These are phyloP conservation scores for Hecatera dysodea DNA, from an alignment of 2,888 invertebrate species.

Conservation along the genomic window DNA sequence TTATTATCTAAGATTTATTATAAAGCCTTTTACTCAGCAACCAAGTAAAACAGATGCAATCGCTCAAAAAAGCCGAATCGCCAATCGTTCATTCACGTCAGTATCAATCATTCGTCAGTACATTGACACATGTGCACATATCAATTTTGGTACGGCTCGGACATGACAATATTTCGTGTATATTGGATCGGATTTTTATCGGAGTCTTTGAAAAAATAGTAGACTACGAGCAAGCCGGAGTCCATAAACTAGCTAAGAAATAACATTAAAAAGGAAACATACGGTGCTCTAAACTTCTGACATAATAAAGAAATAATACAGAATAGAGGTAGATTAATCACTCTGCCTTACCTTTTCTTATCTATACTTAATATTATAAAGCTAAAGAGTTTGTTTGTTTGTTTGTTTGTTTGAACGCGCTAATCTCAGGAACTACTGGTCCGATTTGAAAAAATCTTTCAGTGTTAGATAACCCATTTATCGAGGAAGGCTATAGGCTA, in stretches of 20 bases:
- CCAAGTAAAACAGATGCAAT: constrained; percentile 8
- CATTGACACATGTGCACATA: constrained; percentile 55
- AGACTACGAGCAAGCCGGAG: background rate
- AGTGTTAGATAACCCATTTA: no score
- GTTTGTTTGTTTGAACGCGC: no score
- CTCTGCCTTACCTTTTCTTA: no score
- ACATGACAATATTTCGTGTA: constrained; percentile 68
- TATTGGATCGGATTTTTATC: constrained; percentile 62
- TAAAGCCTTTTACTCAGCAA: constrained; percentile 1
- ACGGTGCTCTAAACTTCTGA: no score
- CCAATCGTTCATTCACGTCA: constrained; percentile 33
- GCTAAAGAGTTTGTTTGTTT: no score
- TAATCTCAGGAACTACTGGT: no score
- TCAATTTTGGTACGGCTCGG: constrained; percentile 49
- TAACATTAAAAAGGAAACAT: background rate
- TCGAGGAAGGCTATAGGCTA: no score
- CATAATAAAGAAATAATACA: no score
- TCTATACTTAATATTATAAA: no score
- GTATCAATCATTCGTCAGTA: constrained; percentile 52
- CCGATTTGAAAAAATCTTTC: no score
- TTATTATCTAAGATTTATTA: constrained; percentile 20
- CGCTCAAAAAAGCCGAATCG: constrained; percentile 36
- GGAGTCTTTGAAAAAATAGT: constrained; percentile 31
- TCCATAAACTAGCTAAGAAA: background rate
- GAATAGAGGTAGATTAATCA: no score